phyloP scores from a whole-genome alignment of 1,140 invertebrate species.

The Ectropis grisescens region DNA sequence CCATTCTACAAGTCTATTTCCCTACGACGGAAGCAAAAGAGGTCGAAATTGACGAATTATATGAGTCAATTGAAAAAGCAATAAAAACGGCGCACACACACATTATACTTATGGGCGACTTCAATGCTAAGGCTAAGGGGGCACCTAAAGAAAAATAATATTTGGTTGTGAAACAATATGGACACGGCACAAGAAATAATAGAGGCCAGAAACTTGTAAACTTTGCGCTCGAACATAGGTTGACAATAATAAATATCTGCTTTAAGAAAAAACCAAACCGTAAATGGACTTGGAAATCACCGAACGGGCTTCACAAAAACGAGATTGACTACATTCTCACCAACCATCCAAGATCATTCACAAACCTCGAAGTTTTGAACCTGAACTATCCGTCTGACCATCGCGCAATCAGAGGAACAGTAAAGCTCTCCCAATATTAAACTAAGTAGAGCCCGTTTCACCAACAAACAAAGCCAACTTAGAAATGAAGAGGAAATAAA shows the following conservation, averaged over 20 bases:
- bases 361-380: background rate
- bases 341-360: background rate
- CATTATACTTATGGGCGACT: constrained; percentile 7
- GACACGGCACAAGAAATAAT: constrained; percentile 2
- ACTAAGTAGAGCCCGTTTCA: background rate
- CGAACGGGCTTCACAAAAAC: background rate
- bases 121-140: constrained; percentile 10
- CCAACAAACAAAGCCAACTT: background rate
- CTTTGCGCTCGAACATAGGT: constrained; percentile 3
- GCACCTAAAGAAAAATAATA: background rate
- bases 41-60: constrained; percentile 7
- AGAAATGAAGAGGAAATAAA: background rate
- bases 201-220: constrained; percentile 7
- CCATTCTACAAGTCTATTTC: constrained; percentile 11
- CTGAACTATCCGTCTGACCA: background rate
- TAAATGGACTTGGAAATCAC: constrained; percentile 1
- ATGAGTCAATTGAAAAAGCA: constrained; percentile 2
- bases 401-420: background rate
- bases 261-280: constrained; percentile 4
- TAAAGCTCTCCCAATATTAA: background rate
- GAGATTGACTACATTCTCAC: constrained; percentile 2
- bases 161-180: too few species aligned
- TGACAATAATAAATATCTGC: constrained; percentile 6
- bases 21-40: constrained; percentile 8
- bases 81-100: background rate